Percentiles rank a stretch among this genome's conserved stretches.
Evolutionary conservation across 2,888 invertebrate genomes (phyloP).

Genomic region (Portevinia maculata): DNA sequence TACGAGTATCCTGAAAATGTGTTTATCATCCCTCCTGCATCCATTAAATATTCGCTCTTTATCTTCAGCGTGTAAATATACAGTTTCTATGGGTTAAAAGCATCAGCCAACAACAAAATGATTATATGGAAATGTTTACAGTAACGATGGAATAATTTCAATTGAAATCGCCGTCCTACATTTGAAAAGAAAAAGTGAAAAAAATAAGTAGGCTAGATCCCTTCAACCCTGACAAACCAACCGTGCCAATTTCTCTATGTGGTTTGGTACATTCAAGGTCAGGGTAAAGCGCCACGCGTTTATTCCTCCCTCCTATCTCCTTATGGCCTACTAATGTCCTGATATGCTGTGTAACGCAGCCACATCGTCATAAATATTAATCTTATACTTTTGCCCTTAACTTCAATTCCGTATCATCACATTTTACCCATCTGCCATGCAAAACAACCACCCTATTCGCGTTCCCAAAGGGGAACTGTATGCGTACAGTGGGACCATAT

Average conservation of each 20-base stretch:
- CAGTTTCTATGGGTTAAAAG: neutral
- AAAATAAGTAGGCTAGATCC: constrained; percentile 10
- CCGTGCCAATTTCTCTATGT: constrained; percentile 14
- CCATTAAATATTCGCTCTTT: constrained; percentile 28
- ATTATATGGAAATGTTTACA: constrained; percentile 9
- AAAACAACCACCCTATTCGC: neutral
- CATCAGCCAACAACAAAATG: neutral
- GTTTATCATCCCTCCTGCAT: neutral
- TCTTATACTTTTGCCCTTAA: constrained; percentile 42
- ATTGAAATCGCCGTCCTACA: constrained; percentile 47
- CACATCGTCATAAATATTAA: constrained; percentile 61
- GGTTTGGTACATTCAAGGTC: constrained; percentile 58
- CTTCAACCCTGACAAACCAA: constrained; percentile 21
- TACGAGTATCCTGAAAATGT: constrained; percentile 11
- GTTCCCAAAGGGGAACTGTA: constrained; percentile 9
- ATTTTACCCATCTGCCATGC: constrained; percentile 30
- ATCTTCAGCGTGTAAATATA: constrained; percentile 7
- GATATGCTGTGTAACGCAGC: constrained; percentile 46
- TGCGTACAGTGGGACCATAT: constrained; percentile 14
- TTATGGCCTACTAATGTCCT: constrained; percentile 60
- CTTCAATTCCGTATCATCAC: constrained; percentile 43
- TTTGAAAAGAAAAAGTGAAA: neutral
- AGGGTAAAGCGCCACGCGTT: constrained; percentile 30
- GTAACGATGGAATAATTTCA: constrained; percentile 28
- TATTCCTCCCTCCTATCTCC: constrained; percentile 14